These are phyloP conservation scores for Myotis davidii DNA, from an alignment of 2,113 vertebrate genomes.

Conservation along the genomic window DNA sequence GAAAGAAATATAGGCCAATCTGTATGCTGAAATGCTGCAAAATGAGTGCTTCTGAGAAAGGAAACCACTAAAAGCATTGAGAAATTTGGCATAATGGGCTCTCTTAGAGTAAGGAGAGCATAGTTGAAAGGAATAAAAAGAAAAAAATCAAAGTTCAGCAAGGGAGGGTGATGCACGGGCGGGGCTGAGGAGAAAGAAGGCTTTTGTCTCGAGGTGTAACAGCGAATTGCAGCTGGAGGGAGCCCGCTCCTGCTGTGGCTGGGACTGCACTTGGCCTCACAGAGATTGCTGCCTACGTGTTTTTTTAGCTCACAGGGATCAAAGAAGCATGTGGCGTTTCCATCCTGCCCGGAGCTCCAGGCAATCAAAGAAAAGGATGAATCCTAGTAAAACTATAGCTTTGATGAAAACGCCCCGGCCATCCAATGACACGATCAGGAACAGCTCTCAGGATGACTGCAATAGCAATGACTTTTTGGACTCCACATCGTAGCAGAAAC, in stretches of 20 bases:
- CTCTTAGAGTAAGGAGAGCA: background rate
- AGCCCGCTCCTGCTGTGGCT: background rate
- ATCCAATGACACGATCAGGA: background rate
- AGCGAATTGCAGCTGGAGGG: fast-evolving
- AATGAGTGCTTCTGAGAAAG: background rate
- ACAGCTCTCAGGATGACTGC: background rate
- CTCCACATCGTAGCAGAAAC: background rate
- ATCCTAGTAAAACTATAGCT: slow-evolving; percentile 42
- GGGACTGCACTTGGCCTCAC: background rate
- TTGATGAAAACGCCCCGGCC: slow-evolving; percentile 13
- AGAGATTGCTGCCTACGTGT: background rate
- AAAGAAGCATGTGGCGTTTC: slow-evolving; percentile 37
- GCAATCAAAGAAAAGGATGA: slow-evolving; percentile 52
- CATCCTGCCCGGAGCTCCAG: background rate
- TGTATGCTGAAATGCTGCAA: background rate
- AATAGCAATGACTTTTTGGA: slow-evolving; percentile 1
- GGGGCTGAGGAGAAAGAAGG: background rate
- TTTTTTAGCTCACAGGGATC: slow-evolving; percentile 22
- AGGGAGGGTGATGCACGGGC: background rate
- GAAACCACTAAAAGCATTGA: background rate
- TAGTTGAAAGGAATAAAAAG: background rate
- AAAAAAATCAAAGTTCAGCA: background rate
- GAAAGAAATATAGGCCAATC: background rate
- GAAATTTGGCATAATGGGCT: background rate
- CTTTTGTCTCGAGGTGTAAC: background rate